These are phyloP conservation scores for Papio anubis DNA, from an alignment of 2,113 vertebrate genomes.

Conservation along the genomic window DNA sequence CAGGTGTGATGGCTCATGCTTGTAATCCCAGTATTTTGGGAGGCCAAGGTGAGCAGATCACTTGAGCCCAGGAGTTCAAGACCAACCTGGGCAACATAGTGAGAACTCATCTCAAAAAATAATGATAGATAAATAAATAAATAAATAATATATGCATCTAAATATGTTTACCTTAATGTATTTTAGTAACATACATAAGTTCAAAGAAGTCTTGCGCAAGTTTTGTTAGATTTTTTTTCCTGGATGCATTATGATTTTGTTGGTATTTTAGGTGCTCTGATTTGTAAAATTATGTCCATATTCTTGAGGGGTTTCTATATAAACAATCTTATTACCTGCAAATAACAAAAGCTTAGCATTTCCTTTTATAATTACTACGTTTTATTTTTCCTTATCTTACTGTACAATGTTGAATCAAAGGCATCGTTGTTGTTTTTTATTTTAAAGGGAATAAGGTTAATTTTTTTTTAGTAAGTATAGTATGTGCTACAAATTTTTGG, in stretches of 20 bases:
- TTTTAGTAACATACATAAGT: not conserved
- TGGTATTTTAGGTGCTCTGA: not conserved
- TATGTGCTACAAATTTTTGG: not conserved
- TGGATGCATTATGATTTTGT: not conserved
- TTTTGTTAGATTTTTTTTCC: not conserved
- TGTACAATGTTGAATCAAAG: not conserved
- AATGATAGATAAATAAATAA: not conserved
- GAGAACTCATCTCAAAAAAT: too few relatives aligned
- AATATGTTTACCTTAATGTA: not conserved
- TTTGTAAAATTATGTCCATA: not conserved
- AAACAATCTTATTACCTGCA: not conserved
- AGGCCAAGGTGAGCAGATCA: too few relatives aligned
- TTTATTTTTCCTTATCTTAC: not conserved
- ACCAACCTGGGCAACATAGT: too few relatives aligned
- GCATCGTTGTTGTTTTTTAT: not conserved
- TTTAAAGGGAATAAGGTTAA: not conserved
- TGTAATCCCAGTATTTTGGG: too few relatives aligned
- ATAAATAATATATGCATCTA: not conserved
- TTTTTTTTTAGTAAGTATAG: not conserved
- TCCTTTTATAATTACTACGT: not conserved
- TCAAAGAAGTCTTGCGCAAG: not conserved
- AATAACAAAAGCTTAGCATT: not conserved
- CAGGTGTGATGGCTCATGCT: too few relatives aligned
- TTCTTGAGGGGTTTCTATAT: not conserved
- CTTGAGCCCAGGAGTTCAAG: too few relatives aligned